Conservation (phyloP, 2,888 invertebrate species). For the Perdita meconis region DNA sequence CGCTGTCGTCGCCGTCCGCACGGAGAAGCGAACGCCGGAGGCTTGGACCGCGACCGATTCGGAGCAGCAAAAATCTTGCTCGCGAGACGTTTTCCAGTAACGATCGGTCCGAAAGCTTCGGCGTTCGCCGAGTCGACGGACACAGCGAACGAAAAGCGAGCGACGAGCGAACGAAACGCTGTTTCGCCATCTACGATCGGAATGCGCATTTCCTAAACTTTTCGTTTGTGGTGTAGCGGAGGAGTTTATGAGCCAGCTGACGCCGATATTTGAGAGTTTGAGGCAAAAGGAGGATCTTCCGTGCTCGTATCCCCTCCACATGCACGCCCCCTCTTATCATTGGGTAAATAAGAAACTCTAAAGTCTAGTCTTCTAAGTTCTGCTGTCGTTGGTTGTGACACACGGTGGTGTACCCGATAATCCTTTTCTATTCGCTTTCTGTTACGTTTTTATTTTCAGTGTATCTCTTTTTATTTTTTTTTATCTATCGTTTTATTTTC, state of each 20-base stretch:
- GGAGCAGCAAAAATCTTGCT: no score
- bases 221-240: slow-evolving; percentile 88
- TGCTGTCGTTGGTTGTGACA: slow-evolving; percentile 76
- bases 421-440: slow-evolving; percentile 2
- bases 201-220: slow-evolving; percentile 58
- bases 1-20: not conserved
- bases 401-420: slow-evolving; percentile 65
- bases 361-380: slow-evolving; percentile 71
- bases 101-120: not conserved
- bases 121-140: not conserved
- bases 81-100: no score
- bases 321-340: slow-evolving; percentile 91
- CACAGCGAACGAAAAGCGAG: slow-evolving; percentile 13
- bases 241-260: slow-evolving; percentile 97
- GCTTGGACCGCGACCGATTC: slow-evolving; percentile 13
- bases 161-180: slow-evolving; percentile 2
- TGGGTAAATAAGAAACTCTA: slow-evolving; percentile 87
- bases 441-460: slow-evolving; percentile 27
- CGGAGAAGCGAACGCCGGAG: not conserved
- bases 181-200: not conserved
- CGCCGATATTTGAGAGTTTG: slow-evolving; percentile 97
- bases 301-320: slow-evolving; percentile 95
- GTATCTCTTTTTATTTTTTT: not conserved
- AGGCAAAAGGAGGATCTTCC: slow-evolving; percentile 96
- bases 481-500: not conserved